Conservation (phyloP, 30 jellyfish, hydroid and myxozoan genomes). For the Turritopsis rubra region DNA sequence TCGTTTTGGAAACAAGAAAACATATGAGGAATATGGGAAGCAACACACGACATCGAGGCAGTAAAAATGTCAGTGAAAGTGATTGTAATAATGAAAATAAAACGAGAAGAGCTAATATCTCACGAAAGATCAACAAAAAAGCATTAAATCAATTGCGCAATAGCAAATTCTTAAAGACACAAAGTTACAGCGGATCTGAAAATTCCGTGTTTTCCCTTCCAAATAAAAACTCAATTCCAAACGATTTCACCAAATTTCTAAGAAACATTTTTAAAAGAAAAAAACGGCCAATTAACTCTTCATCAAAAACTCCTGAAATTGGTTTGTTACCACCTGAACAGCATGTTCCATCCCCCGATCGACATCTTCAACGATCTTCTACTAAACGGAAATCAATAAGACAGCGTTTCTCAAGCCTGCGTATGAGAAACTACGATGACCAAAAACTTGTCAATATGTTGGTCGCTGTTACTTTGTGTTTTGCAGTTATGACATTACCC, state of each 20-base stretch:
- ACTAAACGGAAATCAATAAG: not conserved
- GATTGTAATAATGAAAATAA: not conserved
- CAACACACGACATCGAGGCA: slow-evolving; percentile 10
- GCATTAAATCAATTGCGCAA: not conserved
- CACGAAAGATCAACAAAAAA: not conserved
- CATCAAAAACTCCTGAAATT: not conserved
- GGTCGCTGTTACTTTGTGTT: slow-evolving; percentile 26
- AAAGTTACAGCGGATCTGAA: not conserved
- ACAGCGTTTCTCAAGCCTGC: not conserved
- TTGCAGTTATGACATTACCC: slow-evolving; percentile 28
- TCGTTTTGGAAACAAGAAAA: not conserved
- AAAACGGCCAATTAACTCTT: not conserved
- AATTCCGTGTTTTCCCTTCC: not conserved
- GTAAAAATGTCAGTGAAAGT: not conserved
- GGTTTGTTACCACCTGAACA: not conserved
- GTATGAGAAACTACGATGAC: not conserved
- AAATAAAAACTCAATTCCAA: not conserved
- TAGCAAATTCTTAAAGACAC: not conserved
- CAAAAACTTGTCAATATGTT: slow-evolving; percentile 26
- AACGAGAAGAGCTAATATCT: not conserved
- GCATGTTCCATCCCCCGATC: not conserved
- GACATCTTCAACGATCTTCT: not conserved
- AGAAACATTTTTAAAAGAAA: not conserved
- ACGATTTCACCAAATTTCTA: not conserved
- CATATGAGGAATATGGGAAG: slow-evolving; percentile 6